Percentiles rank a stretch among this genome's conserved stretches.
Conservation (phyloP, 2,797 vertebrate species). For the Protosalanx chinensis region DNA sequence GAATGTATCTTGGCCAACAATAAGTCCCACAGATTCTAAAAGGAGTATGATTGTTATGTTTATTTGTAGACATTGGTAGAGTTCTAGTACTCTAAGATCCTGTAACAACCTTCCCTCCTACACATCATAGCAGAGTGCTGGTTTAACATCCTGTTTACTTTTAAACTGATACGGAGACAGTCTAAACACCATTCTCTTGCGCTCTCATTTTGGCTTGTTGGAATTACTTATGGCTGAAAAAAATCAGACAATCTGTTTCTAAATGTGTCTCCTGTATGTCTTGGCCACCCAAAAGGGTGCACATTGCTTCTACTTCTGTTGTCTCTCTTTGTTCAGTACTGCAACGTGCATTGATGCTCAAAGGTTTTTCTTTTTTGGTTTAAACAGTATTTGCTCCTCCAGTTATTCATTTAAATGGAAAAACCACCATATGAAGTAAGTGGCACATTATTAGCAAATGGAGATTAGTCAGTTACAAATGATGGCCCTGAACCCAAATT, state of each 20-base stretch:
- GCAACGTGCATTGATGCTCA: conserved; percentile 17
- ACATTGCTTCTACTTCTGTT: background rate
- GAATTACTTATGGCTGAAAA: conserved; percentile 16
- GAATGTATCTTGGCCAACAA: conserved; percentile 39
- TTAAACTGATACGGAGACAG: conserved; percentile 3
- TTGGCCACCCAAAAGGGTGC: background rate
- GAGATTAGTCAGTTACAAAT: conserved; percentile 6
- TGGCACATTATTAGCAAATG: background rate
- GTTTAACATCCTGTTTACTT: conserved; percentile 29
- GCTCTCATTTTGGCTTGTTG: background rate
- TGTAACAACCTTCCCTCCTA: conserved; percentile 29
- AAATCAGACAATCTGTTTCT: no score
- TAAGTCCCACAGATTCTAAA: conserved; percentile 22
- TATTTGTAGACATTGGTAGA: conserved; percentile 20
- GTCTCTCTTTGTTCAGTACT: conserved; percentile 10
- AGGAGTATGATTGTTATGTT: conserved; percentile 33
- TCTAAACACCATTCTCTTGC: background rate
- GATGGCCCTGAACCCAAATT: conserved; percentile 19
- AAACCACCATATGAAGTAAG: conserved; percentile 3
- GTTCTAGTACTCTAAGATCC: conserved; percentile 34
- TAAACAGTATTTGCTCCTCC: conserved; percentile 24
- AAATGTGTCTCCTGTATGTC: background rate
- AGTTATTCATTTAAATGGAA: conserved; percentile 10
- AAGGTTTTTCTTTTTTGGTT: background rate
- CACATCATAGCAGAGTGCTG: conserved; percentile 35